Conservation (phyloP, 2,797 vertebrate species). For the Cyclopterus lumpus region DNA sequence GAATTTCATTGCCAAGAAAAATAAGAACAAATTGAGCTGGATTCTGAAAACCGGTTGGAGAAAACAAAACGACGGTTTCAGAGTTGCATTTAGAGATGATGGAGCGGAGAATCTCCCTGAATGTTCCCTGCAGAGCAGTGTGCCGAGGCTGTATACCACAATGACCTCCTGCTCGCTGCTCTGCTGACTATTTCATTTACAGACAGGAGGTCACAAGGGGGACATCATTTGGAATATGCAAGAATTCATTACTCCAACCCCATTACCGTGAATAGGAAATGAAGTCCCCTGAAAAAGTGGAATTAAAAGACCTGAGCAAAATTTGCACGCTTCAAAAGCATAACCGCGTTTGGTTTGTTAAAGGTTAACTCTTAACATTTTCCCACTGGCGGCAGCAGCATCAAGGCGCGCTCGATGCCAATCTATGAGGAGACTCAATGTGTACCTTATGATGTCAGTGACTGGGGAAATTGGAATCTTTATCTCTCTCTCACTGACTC, state of each 20-base stretch:
- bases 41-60: slow-evolving; percentile 42
- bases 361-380: slow-evolving; percentile 80
- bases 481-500: slow-evolving; percentile 66
- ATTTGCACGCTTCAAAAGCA: slow-evolving; percentile 68
- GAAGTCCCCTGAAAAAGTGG: slow-evolving; percentile 62
- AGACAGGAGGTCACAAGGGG: slow-evolving; percentile 75
- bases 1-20: slow-evolving; percentile 61
- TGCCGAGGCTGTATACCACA: slow-evolving; percentile 50
- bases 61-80: slow-evolving; percentile 48
- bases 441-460: slow-evolving; percentile 77
- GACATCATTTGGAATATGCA: slow-evolving; percentile 70
- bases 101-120: slow-evolving; percentile 55
- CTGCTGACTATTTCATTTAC: slow-evolving; percentile 80
- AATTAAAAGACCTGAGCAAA: slow-evolving; percentile 68
- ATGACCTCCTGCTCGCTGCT: slow-evolving; percentile 69
- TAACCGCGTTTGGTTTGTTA: slow-evolving; percentile 49
- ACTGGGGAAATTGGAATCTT: slow-evolving; percentile 83
- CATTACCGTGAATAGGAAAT: slow-evolving; percentile 80
- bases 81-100: slow-evolving; percentile 64
- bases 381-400: slow-evolving; percentile 42
- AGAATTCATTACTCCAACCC: slow-evolving; percentile 76
- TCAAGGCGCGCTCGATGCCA: slow-evolving; percentile 68
- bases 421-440: slow-evolving; percentile 69
- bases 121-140: slow-evolving; percentile 57
- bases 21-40: slow-evolving; percentile 57